Conservation (phyloP, 2,888 invertebrate species). For the Schizotus pectinicornis region DNA sequence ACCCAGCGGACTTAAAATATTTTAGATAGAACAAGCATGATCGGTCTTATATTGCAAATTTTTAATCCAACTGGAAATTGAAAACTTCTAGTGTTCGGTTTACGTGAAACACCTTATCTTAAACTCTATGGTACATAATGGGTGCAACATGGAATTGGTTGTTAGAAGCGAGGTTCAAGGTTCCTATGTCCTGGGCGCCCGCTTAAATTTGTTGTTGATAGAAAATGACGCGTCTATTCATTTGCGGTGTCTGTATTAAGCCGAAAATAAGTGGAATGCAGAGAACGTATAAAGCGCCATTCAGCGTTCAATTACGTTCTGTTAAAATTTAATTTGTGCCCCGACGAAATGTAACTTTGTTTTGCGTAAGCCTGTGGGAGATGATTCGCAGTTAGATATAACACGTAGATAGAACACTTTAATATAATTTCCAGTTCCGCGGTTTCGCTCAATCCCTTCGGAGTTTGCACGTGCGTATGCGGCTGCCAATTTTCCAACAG, state of each 20-base stretch:
- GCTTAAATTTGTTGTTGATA: slow-evolving; percentile 35
- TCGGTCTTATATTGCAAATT: no score
- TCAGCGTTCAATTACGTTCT: slow-evolving; percentile 58
- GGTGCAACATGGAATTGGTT: no score
- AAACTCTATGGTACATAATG: no score
- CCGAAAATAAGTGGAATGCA: slow-evolving; percentile 57
- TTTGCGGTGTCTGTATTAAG: slow-evolving; percentile 56
- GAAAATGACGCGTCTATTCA: slow-evolving; percentile 44
- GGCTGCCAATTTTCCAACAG: slow-evolving; percentile 53
- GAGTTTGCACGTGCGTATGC: slow-evolving; percentile 55
- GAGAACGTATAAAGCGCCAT: slow-evolving; percentile 55
- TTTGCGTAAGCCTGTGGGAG: slow-evolving; percentile 48
- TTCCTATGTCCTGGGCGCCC: no score
- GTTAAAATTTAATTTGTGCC: slow-evolving; percentile 58
- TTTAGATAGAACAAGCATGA: no score
- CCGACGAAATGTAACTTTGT: slow-evolving; percentile 59
- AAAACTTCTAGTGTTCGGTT: no score
- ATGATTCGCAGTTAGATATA: slow-evolving; percentile 44
- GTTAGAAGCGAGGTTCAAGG: no score
- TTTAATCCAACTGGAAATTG: no score
- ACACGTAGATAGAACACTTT: slow-evolving; percentile 50
- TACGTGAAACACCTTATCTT: no score
- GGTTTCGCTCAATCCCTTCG: slow-evolving; percentile 56
- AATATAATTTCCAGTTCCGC: slow-evolving; percentile 57
- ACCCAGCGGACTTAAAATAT: no score